Percentiles rank a stretch among this genome's conserved stretches.
phyloP scores from a whole-genome alignment of 2,113 vertebrate genomes.

The Lophura nycthemera region DNA sequence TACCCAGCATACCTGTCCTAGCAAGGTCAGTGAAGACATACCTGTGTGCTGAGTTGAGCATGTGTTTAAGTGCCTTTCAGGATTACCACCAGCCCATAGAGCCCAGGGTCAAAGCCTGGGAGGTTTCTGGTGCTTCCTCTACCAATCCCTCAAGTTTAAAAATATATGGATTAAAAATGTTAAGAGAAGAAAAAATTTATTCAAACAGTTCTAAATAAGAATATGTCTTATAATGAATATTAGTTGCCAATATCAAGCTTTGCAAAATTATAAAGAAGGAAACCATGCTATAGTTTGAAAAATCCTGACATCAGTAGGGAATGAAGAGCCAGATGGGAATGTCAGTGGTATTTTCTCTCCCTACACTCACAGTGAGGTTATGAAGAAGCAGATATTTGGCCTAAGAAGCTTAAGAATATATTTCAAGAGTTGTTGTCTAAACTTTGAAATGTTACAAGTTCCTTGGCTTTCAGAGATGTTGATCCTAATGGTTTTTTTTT shows the following conservation, averaged over 20 bases:
- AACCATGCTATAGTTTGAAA: background rate
- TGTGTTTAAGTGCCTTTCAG: background rate
- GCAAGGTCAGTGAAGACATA: slow-evolving; percentile 44
- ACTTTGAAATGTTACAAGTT: background rate
- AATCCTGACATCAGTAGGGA: background rate
- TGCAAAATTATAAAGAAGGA: background rate
- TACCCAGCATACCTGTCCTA: slow-evolving; percentile 49
- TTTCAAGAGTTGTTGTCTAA: background rate
- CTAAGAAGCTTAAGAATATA: background rate
- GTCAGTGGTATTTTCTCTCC: background rate
- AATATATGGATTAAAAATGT: background rate
- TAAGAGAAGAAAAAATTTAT: background rate
- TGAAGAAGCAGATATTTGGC: background rate
- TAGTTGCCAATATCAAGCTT: background rate
- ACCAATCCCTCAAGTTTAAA: background rate
- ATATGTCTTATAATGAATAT: background rate
- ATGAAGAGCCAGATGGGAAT: background rate
- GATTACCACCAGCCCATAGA: background rate
- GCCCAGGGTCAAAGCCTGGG: background rate
- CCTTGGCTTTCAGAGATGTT: background rate
- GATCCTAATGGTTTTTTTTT: background rate
- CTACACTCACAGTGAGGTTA: background rate
- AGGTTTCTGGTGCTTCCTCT: background rate
- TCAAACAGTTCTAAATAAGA: background rate
- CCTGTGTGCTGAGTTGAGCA: slow-evolving; percentile 12